A percentile compares a stretch with the other conserved stretches of the same genome.
phyloP scores from a whole-genome alignment of 1,140 invertebrate species.

The Drosophila serrata region DNA sequence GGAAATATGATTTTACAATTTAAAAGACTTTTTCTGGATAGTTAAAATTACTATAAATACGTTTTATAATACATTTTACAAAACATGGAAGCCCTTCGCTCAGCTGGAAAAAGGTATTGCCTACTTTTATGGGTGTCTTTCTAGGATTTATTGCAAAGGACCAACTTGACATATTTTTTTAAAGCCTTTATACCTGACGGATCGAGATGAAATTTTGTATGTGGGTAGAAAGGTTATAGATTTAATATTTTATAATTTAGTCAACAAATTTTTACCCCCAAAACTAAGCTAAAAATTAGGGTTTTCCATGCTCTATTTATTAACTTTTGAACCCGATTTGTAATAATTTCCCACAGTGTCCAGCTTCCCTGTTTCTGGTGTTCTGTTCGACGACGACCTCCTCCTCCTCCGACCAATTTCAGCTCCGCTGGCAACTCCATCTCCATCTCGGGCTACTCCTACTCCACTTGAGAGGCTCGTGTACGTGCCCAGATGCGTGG shows the following conservation, averaged over 20 bases:
- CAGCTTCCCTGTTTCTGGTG: slow-evolving; percentile 21
- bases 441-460: slow-evolving; percentile 36
- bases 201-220: not conserved
- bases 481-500: slow-evolving; percentile 83
- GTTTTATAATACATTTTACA: not conserved
- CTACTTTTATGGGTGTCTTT: not conserved
- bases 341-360: slow-evolving; percentile 6
- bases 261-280: not conserved
- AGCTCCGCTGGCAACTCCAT: slow-evolving; percentile 24
- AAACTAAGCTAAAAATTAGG: not conserved
- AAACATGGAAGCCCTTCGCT: not conserved
- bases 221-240: not conserved
- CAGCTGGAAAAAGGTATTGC: not conserved
- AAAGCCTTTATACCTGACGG: not conserved
- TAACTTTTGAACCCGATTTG: too few relatives aligned
- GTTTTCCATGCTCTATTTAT: not conserved
- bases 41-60: not conserved
- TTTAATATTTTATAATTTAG: too few relatives aligned
- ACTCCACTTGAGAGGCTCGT: slow-evolving; percentile 63
- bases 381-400: slow-evolving; percentile 17
- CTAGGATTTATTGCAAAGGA: not conserved
- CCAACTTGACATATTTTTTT: not conserved
- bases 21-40: not conserved
- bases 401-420: slow-evolving; percentile 20
- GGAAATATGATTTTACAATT: not conserved